Evolutionary conservation across 1,140 invertebrate species (phyloP).

Genomic region (Drosophila pseudoobscura): DNA sequence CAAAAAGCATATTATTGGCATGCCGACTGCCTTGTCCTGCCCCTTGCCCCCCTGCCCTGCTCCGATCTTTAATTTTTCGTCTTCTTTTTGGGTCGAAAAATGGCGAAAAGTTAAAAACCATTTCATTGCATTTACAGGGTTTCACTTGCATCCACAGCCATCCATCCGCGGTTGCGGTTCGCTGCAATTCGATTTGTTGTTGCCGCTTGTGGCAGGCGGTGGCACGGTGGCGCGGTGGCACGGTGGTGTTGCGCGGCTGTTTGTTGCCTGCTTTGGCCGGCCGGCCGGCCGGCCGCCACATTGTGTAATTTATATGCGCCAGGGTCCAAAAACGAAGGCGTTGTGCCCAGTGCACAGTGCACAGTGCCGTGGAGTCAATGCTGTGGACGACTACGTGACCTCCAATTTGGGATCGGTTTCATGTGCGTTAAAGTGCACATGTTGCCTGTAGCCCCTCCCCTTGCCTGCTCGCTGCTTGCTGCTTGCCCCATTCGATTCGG

Average conservation of each 20-base stretch:
- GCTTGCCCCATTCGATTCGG: slow-evolving; percentile 4
- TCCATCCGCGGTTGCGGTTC: slow-evolving; percentile 53
- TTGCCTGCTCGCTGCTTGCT: slow-evolving; percentile 11
- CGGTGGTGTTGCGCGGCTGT: slow-evolving; percentile 24
- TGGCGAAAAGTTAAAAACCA: slow-evolving; percentile 78
- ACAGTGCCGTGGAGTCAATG: slow-evolving; percentile 22
- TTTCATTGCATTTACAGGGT: slow-evolving; percentile 79
- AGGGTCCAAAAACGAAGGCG: slow-evolving; percentile 57
- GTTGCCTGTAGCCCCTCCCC: slow-evolving; percentile 42
- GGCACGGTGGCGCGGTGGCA: slow-evolving; percentile 39
- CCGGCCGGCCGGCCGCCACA: slow-evolving; percentile 39
- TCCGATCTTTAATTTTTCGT: slow-evolving; percentile 29
- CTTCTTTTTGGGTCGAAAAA: slow-evolving; percentile 59
- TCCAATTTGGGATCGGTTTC: slow-evolving; percentile 75
- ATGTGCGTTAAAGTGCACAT: slow-evolving; percentile 73
- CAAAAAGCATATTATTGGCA: slow-evolving; percentile 71
- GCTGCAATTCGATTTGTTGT: slow-evolving; percentile 73
- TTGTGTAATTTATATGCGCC: slow-evolving; percentile 78
- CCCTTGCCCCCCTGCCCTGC: slow-evolving; percentile 3
- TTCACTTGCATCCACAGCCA: slow-evolving; percentile 57
- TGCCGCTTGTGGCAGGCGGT: slow-evolving; percentile 11
- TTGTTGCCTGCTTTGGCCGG: slow-evolving; percentile 12
- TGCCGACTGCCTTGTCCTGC: slow-evolving; percentile 38
- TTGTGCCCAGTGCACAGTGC: slow-evolving; percentile 21
- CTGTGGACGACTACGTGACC: slow-evolving; percentile 75